These are phyloP conservation scores for Acrossocheilus wenchowensis DNA, from an alignment of 2,797 vertebrate genomes.

Conservation along the genomic window DNA sequence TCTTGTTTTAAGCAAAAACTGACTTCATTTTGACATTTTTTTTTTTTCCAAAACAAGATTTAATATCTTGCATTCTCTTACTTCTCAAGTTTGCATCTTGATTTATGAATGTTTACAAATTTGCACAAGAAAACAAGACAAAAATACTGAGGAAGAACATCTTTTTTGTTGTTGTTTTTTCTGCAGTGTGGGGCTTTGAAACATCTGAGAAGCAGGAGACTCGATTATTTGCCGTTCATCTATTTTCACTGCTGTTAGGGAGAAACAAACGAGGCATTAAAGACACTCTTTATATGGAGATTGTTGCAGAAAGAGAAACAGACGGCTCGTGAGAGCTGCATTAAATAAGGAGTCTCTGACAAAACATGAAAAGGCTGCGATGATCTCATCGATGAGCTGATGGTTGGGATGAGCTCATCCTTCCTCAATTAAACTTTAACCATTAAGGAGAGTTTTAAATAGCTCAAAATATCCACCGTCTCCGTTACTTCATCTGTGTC, in stretches of 20 bases:
- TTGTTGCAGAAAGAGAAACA: background rate
- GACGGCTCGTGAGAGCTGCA: background rate
- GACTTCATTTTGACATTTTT: no score
- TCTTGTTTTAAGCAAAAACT: no score
- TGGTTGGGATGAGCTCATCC: conserved; percentile 7
- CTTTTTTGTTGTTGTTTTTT: background rate
- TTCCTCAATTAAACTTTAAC: background rate
- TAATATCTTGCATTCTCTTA: no score
- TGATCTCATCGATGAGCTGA: conserved; percentile 19
- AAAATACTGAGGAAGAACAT: no score
- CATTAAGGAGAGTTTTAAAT: conserved; percentile 19
- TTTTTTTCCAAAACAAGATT: no score
- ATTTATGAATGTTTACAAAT: background rate
- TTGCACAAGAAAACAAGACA: no score
- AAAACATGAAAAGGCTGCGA: background rate
- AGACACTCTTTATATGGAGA: background rate
- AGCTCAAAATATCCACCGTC: background rate
- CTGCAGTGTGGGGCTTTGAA: background rate
- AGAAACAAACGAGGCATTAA: background rate
- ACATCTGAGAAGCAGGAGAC: background rate
- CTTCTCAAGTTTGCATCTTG: background rate
- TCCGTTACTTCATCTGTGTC: background rate
- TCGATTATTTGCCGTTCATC: background rate
- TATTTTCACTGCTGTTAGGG: background rate
- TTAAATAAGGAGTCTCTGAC: background rate